Conservation (phyloP, 2,113 vertebrate genomes). For the Petrocephalus microphthalmus region DNA sequence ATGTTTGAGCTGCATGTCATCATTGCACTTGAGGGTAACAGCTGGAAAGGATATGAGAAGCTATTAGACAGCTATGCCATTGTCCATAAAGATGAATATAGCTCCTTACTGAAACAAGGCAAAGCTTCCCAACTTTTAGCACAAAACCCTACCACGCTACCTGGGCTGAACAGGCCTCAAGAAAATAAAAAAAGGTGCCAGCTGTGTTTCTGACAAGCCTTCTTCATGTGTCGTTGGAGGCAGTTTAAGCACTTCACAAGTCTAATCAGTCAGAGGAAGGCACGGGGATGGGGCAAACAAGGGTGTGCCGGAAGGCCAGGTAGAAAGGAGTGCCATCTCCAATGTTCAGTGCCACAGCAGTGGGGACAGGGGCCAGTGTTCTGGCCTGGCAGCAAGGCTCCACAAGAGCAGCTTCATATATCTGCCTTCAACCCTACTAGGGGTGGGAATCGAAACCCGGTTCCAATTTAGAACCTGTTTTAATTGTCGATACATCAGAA, state of each 20-base stretch:
- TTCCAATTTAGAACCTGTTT: too few relatives aligned
- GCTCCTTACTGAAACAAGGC: background rate
- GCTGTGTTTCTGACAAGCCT: background rate
- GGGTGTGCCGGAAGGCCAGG: background rate
- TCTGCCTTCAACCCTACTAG: background rate
- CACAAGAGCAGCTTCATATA: background rate
- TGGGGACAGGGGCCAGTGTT: background rate
- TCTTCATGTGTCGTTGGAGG: background rate
- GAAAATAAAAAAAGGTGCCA: background rate
- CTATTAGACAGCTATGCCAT: background rate
- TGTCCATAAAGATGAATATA: background rate
- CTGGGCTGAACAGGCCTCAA: background rate
- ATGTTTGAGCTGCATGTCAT: background rate
- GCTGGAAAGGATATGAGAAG: background rate
- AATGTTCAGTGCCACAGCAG: background rate
- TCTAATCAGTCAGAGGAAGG: slow-evolving; percentile 28
- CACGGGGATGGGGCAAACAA: background rate
- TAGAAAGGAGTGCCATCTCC: background rate
- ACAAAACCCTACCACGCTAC: background rate
- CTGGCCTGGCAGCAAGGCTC: slow-evolving; percentile 28
- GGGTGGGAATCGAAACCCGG: too few relatives aligned
- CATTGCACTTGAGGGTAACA: background rate
- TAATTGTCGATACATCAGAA: too few relatives aligned
- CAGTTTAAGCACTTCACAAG: slow-evolving; percentile 30
- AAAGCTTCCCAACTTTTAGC: background rate